Evolutionary conservation across 2,888 invertebrate species (phyloP), one percentile per base, ranked within the genome.

Genomic region (Axea sp.): DNA sequence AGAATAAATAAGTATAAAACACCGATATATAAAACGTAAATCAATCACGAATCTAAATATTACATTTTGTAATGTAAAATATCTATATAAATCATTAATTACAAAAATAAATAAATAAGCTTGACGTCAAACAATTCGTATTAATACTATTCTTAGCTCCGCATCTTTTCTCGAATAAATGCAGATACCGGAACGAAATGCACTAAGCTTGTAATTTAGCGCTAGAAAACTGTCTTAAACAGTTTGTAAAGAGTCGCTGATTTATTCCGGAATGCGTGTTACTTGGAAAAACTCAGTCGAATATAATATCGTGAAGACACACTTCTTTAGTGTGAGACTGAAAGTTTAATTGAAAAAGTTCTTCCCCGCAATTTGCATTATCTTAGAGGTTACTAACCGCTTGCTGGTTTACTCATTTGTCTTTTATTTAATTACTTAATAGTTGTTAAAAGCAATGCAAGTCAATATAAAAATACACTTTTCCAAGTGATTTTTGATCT

Each of bases 281-380:
- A 17, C 47, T 49, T 6, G 28, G 33, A 60, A 60, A 55, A 73
- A 67, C 51, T 53, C 24, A 59, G 57, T 45, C 39, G 53, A 49
- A 33, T 53, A 64, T 53, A 68, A 62, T 47, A 31, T 45, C 45
- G 59, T 47, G 43, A 57, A 57, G 47, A 72, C 65, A 59, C 28
- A 64, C 30, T 64, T 59, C 49, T 28, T 55, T 45, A 49, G 31
- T 31, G 45, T 39, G 41, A 41, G 30, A 51, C 57, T 51, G 43
- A 71, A 81, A 80, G 73, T 85, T 84, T 85, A 85, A 85, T 86
- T 84, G 83, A 83, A 86, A 86, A 85, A 85, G 78, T 86, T 86
- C 77, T 55, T 78, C 75, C 72, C 51, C 69, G 79, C 78, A 83
- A 82, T 83, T 83, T 81, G 79, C 43, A 31, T 45, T 33, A 45